Conservation (phyloP, 2,113 vertebrate species). For the Pipra filicauda region DNA sequence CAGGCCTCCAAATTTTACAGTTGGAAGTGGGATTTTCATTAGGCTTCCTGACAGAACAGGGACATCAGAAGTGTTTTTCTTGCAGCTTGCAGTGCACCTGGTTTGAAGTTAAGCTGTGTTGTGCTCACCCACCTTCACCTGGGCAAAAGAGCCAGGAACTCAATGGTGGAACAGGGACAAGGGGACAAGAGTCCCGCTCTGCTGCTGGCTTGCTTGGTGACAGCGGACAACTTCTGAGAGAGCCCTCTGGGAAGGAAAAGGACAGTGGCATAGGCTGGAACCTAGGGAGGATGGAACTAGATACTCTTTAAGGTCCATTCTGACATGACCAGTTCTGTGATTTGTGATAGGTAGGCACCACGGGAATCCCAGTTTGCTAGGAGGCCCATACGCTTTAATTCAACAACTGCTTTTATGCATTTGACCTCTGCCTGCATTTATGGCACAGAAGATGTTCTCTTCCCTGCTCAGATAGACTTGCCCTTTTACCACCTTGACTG, state of each 20-base stretch:
- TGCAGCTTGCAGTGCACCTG: background rate
- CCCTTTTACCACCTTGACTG: background rate
- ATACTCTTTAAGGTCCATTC: background rate
- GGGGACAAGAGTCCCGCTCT: background rate
- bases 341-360: background rate
- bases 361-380: background rate
- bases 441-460: background rate
- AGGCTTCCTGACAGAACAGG: background rate
- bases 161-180: accelerated
- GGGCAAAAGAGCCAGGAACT: background rate
- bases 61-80: background rate
- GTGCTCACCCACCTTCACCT: background rate
- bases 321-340: background rate
- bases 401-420: background rate
- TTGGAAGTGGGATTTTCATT: background rate
- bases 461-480: background rate
- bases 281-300: background rate
- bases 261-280: background rate
- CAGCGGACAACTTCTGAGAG: background rate
- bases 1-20: background rate
- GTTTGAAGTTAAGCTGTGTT: background rate
- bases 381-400: background rate
- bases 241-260: background rate
- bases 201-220: background rate
- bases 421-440: background rate